Evolutionary conservation across 2,113 vertebrate genomes (phyloP).

Genomic region (Hyperopisus bebe): DNA sequence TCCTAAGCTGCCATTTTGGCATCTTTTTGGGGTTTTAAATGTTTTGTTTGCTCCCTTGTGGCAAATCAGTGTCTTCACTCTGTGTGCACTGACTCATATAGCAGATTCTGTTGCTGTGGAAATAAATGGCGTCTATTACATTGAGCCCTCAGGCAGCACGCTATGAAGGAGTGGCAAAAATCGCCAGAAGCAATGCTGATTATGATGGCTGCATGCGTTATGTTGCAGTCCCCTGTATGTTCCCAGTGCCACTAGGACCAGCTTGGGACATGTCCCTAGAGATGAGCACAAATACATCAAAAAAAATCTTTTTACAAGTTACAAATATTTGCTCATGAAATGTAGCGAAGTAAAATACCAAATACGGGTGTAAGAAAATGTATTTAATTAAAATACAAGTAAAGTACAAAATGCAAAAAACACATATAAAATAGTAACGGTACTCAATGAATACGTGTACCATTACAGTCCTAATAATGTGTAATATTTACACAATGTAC

Average conservation of each 20-base stretch:
- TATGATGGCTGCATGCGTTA: slow-evolving; percentile 32
- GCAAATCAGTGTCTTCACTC: slow-evolving; percentile 53
- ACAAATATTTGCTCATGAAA: neutral
- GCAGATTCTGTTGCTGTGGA: slow-evolving; percentile 49
- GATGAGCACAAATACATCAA: neutral
- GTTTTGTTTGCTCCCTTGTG: slow-evolving; percentile 50
- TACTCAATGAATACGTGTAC: too few relatives aligned
- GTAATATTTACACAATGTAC: neutral
- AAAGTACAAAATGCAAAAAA: neutral
- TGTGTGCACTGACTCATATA: slow-evolving; percentile 52
- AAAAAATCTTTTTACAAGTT: neutral
- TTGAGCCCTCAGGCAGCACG: slow-evolving; percentile 46
- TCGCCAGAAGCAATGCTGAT: slow-evolving; percentile 34
- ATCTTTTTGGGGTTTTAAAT: slow-evolving; percentile 30
- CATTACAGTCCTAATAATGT: neutral
- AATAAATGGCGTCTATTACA: slow-evolving; percentile 59
- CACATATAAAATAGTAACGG: neutral
- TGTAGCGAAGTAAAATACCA: neutral
- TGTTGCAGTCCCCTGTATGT: neutral
- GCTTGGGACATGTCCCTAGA: neutral
- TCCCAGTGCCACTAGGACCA: neutral
- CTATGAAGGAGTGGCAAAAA: slow-evolving; percentile 53
- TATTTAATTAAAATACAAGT: neutral
- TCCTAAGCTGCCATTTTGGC: slow-evolving; percentile 32
- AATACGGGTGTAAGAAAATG: neutral